These are phyloP conservation scores for Drosophila borealis DNA, from an alignment of 2,888 invertebrate species.

Conservation along the genomic window DNA sequence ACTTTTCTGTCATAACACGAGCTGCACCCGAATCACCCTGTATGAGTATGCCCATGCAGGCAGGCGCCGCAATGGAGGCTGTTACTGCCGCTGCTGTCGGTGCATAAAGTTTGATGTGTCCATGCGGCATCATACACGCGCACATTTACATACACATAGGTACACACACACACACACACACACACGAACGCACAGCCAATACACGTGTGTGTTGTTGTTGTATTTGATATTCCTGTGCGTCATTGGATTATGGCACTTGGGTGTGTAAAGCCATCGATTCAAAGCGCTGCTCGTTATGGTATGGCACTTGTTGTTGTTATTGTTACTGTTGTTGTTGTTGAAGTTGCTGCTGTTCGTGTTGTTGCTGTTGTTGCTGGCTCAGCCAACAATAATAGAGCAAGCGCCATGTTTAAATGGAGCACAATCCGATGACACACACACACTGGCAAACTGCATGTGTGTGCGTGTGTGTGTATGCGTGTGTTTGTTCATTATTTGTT, in stretches of 20 bases:
- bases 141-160: slow-evolving; percentile 64
- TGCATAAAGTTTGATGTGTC: slow-evolving; percentile 84
- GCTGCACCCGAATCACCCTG: slow-evolving; percentile 43
- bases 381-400: slow-evolving; percentile 75
- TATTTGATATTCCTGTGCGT: slow-evolving; percentile 83
- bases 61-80: slow-evolving; percentile 16
- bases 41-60: slow-evolving; percentile 1
- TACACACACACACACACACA: slow-evolving; percentile 20
- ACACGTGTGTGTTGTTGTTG: slow-evolving; percentile 46
- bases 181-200: slow-evolving; percentile 8
- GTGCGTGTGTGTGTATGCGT: slow-evolving; percentile 40
- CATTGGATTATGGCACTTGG: slow-evolving; percentile 85
- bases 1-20: not conserved
- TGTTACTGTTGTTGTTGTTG: slow-evolving; percentile 18
- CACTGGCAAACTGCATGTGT: slow-evolving; percentile 22
- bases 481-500: slow-evolving; percentile 74
- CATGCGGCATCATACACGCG: slow-evolving; percentile 79
- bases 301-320: slow-evolving; percentile 29
- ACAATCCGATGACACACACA: slow-evolving; percentile 54
- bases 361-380: slow-evolving; percentile 32
- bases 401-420: slow-evolving; percentile 76
- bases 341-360: slow-evolving; percentile 8
- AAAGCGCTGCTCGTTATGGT: slow-evolving; percentile 67
- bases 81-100: slow-evolving; percentile 48
- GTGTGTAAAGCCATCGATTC: slow-evolving; percentile 84